Percentiles rank a stretch among this genome's conserved stretches.
phyloP scores from a whole-genome alignment of 1,140 invertebrate species.

The Brachionus rotundiformis region DNA sequence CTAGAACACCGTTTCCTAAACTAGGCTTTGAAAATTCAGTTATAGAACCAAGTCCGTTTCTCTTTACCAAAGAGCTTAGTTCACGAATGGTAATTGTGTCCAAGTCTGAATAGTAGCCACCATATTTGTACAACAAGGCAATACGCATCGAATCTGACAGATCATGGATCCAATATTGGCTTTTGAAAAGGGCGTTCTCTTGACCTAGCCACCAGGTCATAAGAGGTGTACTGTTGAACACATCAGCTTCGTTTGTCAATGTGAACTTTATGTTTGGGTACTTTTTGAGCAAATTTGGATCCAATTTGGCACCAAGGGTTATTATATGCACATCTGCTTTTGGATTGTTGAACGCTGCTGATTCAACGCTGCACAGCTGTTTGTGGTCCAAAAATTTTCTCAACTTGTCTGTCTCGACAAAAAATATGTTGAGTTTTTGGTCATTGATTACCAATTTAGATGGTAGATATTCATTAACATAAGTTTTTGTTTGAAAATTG shows the following conservation, averaged over 20 bases:
- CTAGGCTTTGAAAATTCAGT: not conserved
- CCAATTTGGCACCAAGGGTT: not conserved
- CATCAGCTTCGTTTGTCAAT: not conserved
- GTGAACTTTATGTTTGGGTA: not conserved
- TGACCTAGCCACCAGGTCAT: not conserved
- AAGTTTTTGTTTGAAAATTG: not conserved
- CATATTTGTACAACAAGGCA: slow-evolving; percentile 18
- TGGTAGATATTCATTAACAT: not conserved
- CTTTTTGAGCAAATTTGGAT: not conserved
- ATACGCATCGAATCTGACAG: slow-evolving; percentile 17
- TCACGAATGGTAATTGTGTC: not conserved
- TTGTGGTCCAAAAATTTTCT: not conserved
- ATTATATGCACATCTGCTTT: not conserved
- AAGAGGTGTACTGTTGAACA: not conserved
- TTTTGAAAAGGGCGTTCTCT: not conserved
- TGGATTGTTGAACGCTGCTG: slow-evolving; percentile 9
- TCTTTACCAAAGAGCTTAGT: not conserved
- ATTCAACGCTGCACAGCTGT: slow-evolving; percentile 14
- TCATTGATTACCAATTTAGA: not conserved
- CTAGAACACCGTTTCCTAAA: not conserved
- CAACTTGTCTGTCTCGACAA: not conserved
- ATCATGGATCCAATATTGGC: slow-evolving; percentile 18
- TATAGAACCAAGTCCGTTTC: not conserved
- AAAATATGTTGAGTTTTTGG: slow-evolving; percentile 5
- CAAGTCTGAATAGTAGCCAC: slow-evolving; percentile 24